phyloP scores from a whole-genome alignment of 2,888 invertebrate genomes.

The Drosophila subquinaria region DNA sequence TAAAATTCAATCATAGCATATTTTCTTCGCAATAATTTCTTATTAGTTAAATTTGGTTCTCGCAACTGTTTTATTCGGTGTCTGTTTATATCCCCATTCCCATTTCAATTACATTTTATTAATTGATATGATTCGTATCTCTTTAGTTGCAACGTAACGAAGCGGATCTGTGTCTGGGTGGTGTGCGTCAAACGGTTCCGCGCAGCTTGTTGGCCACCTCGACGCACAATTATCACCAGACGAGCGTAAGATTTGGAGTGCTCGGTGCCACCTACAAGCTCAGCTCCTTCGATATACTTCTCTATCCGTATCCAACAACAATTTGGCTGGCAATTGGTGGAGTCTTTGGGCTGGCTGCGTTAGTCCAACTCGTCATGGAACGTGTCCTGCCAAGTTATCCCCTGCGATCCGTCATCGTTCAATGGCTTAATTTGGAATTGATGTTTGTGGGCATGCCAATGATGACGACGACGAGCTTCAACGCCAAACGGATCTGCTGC shows the following conservation, averaged over 20 bases:
- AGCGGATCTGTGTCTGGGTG: constrained; percentile 68
- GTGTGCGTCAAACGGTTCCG: constrained; percentile 54
- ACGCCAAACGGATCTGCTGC: constrained; percentile 53
- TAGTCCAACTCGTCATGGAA: constrained; percentile 43
- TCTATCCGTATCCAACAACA: constrained; percentile 58
- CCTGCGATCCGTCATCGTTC: not conserved
- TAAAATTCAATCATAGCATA: no score
- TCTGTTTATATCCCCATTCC: no score
- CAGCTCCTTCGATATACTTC: constrained; percentile 55
- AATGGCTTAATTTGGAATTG: constrained; percentile 48
- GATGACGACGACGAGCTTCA: constrained; percentile 27
- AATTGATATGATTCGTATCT: not conserved
- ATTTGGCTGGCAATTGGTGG: constrained; percentile 58
- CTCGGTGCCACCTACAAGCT: constrained; percentile 48
- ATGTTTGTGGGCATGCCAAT: constrained; percentile 65
- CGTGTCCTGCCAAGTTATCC: constrained; percentile 26
- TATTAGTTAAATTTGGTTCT: no score
- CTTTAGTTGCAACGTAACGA: constrained; percentile 43
- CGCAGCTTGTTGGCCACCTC: constrained; percentile 50
- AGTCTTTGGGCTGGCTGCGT: constrained; percentile 32
- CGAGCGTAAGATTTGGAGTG: constrained; percentile 54
- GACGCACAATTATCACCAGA: constrained; percentile 70
- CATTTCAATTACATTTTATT: not conserved
- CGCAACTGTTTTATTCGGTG: not conserved
- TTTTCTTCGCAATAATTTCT: no score